Evolutionary conservation across 2,113 vertebrate species (phyloP).

Genomic region (Irena cyanogastra): DNA sequence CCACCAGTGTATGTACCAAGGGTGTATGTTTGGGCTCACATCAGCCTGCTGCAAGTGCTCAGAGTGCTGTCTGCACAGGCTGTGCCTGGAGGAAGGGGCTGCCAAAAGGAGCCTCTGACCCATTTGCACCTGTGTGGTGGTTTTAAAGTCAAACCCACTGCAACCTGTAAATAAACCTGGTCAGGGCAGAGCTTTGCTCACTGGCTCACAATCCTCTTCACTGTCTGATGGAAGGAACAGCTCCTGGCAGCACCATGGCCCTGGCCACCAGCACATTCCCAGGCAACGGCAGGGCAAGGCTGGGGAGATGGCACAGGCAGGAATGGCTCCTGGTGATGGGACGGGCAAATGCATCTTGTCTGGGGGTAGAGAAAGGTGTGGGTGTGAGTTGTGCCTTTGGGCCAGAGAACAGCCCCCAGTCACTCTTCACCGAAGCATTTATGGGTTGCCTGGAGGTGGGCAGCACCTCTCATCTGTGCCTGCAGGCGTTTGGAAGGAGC

Average conservation of each 20-base stretch:
- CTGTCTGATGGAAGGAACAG: background rate
- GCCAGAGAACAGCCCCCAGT: background rate
- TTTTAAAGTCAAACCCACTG: background rate
- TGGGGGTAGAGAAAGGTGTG: background rate
- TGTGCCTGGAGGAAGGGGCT: background rate
- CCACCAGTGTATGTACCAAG: background rate
- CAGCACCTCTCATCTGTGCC: background rate
- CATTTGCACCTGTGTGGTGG: background rate
- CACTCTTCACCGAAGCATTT: background rate
- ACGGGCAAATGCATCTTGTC: fast-evolving
- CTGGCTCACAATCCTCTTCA: background rate
- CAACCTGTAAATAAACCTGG: background rate
- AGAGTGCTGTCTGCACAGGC: background rate
- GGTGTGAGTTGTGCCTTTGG: background rate
- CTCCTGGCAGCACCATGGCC: background rate
- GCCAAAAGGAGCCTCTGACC: background rate
- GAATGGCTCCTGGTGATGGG: fast-evolving
- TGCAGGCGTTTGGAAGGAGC: background rate
- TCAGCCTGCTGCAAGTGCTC: background rate
- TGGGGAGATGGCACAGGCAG: background rate
- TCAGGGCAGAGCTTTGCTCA: background rate
- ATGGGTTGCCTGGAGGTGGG: background rate
- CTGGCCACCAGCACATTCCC: background rate
- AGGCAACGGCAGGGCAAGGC: background rate
- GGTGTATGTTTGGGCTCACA: background rate